Conservation (phyloP, 1,140 invertebrate genomes). For the Drosophila pruinosa region DNA sequence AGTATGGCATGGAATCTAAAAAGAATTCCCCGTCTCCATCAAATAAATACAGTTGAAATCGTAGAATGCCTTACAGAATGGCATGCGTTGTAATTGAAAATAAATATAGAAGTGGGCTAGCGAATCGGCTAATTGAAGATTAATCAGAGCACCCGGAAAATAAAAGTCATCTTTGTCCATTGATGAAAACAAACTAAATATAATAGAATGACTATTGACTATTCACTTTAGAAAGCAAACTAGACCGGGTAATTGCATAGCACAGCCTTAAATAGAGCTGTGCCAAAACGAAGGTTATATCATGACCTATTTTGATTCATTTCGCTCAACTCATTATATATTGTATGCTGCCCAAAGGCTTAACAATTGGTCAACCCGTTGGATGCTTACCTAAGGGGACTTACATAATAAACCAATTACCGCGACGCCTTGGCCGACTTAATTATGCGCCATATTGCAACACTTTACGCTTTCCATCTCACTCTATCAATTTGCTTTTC, state of each 20-base stretch:
- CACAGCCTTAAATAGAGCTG: background rate
- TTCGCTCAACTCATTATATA: constrained; percentile 19
- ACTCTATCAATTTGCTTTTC: background rate
- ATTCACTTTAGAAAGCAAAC: too few species aligned
- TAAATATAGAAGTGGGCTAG: constrained; percentile 57
- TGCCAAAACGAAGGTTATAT: background rate
- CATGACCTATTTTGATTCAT: background rate
- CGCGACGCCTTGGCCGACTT: constrained; percentile 46
- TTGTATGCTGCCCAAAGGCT: background rate
- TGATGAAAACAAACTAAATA: background rate
- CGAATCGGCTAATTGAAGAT: constrained; percentile 45
- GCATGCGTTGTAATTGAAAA: constrained; percentile 73
- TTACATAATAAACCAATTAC: constrained; percentile 77
- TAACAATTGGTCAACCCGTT: constrained; percentile 41
- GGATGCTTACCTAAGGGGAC: constrained; percentile 42
- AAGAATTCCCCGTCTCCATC: background rate
- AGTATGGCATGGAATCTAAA: constrained; percentile 22
- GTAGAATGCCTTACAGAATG: constrained; percentile 63
- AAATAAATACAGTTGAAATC: constrained; percentile 60
- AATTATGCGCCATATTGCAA: constrained; percentile 59
- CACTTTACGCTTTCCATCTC: constrained; percentile 2
- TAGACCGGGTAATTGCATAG: background rate
- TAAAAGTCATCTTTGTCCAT: background rate
- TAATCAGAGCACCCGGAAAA: constrained; percentile 4
- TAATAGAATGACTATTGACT: background rate